Base-by-base conservation (phyloP, 2,113 vertebrate species). In the Turnix velox region DNA sequence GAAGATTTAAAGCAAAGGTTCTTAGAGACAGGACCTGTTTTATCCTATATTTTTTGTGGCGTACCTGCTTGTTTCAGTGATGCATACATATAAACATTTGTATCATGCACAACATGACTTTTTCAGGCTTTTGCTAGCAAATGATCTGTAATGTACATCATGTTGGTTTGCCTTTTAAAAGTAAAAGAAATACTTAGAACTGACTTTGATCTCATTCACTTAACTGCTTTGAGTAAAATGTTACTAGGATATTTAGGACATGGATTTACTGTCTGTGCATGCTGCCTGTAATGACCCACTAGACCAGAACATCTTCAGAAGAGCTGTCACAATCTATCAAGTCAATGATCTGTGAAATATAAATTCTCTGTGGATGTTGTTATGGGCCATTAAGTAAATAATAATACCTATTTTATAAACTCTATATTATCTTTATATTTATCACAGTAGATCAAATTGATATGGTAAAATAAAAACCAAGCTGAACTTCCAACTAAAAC, bases 321-420 rank as follows among this genome's bases (percentile, higher is more conserved):
- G 80, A 95, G 89, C 95, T 96, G 96, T 97, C 96, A 97, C 87
- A 90, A 95, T 97, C 93, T 90, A 95, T 96, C 95, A 97, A 80
- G 79, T 43, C 87, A 95, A 95, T 46, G 83, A 92, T 87, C 94
- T 96, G 91, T 96, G 92, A 96, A 97, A 96, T 95, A 96, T 81
- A 97, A 96, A 96, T 96, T 94, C 82, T 92, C 93, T 80, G 6
- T 94, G 94, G 94, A 94, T 87, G 85, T 73, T 95, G 87, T 88
- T 93, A 94, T 90, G 93, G 93, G 18, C 93, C 91, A 96, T 97
- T 97, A 97, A 80, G 85, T 94, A 96, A 97, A 97, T 97, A 97
- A 97, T 96, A 97, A 96, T 95, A 93, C 82, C 90, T 96, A 92
- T 92, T 96, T 95, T 93, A 95, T 95, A 96, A 97, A 96, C 85